Evolutionary conservation across 64 coral and sea anemone species (phyloP), one percentile per base, ranked within the genome.

Genomic region (Dendronephthya gigantea): DNA sequence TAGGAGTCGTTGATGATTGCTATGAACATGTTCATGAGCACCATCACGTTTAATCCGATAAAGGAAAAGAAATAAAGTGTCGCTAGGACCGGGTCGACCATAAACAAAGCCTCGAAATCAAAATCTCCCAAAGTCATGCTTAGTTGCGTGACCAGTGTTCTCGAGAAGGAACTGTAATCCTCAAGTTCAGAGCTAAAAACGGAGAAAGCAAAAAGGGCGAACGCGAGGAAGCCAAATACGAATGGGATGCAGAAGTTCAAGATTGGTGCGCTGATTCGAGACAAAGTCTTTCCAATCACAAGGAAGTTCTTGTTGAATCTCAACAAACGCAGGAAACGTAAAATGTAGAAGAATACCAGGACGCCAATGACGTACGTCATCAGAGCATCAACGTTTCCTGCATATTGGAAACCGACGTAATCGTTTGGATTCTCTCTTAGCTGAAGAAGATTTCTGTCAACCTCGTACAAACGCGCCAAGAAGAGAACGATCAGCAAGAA

Each of bases 321-420:
- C n/a, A n/a, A n/a, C n/a, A n/a, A n/a, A n/a, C n/a, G n/a, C n/a
- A n/a, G n/a, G n/a, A n/a, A n/a, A n/a, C n/a, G n/a, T n/a, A n/a
- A n/a, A n/a, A n/a, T n/a, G n/a, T n/a, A 86, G 19, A 97, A 85
- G 79, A 97, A 97, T 23, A 97, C 94, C 6, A 97, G 56, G 7
- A 93, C 51, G 3, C 91, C 94, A 15, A 93, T 88, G 19, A 93
- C 90, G 7, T 89, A 83, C 19, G 37, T 88, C 15, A 97, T 81
- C 9, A 86, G 84, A 19, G 85, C 76, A 36, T 97, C 94, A 14
- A 91, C 89, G 1, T 87, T 88, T 1, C 86, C 83, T 10, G 94
- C 94, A 39, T 97, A 97, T 81, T 97, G 94, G 51, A 97, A 97
- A 34, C 94, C 91, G 11, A 91, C 89, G n/a, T 93, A 93, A 32